Base-by-base conservation (phyloP, 2,888 invertebrate genomes). In the Pilophorus perplexus region DNA sequence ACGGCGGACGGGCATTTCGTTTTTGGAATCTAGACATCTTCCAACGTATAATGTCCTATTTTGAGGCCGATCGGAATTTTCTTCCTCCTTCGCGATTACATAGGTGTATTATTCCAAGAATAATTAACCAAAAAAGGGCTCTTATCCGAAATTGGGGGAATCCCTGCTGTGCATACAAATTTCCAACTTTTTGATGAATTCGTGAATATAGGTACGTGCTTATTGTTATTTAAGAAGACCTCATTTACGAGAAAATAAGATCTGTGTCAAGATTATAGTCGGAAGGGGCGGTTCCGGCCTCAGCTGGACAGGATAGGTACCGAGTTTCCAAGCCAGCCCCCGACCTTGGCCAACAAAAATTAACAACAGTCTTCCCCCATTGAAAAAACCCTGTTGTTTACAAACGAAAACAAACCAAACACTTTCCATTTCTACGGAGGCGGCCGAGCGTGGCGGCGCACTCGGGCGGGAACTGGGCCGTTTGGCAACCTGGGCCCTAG, bases 311-410 rank as follows among this genome's bases (percentile, higher is more conserved):
- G 40, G 44, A 42, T 23, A 28, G 52, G 25, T 16, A 28, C 52
- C 25, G 59, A 59, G 27, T 38, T 18, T 14, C 16, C 52, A 28
- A 14, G 33, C 8, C 28, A 27, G 16, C 27, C 8, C 23, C 14
- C 57, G 44, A 42, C 59, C 59, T 59, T 59, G 59, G 59, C 59
- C 59, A 14, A 59, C 59, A 59, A 59, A 59, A 59, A 44, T 59
- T 25, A 59, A 59, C 44, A n/a, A 59, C 14, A 14, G 52, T 59
- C 59, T 12, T 23, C 22, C 25, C 55, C 25, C 23, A 59, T 40
- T 59, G 42, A n/a, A n/a, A n/a, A n/a, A n/a, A n/a, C n/a, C n/a
- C n/a, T n/a, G n/a, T n/a, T n/a, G n/a, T 40, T 20, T 22, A 52
- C 27, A 27, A 33, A 52, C 55, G 20, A 23, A 55, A 18, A 57